These are phyloP conservation scores for Spatulosminthurus flaviceps DNA, from an alignment of 2,888 invertebrate genomes.

Conservation along the genomic window DNA sequence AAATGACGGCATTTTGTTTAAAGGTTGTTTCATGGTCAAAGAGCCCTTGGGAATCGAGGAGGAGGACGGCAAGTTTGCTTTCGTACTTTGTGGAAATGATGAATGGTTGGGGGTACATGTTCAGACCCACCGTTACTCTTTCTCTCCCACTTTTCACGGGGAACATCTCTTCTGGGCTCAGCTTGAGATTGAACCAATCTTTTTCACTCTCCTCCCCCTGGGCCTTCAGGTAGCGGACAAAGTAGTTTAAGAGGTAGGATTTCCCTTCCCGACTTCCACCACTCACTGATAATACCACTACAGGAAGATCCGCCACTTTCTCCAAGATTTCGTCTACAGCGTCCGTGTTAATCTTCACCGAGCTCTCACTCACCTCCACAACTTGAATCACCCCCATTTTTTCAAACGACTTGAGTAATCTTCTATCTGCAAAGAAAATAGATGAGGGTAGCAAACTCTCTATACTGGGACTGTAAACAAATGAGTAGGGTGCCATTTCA, in stretches of 20 bases:
- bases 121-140: conserved; percentile 64
- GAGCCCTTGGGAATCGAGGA: conserved; percentile 47
- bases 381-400: neutral
- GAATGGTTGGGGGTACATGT: conserved; percentile 66
- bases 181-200: neutral
- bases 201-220: neutral
- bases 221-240: conserved; percentile 13
- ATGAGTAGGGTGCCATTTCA: too few relatives aligned
- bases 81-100: conserved; percentile 63
- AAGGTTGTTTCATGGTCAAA: conserved; percentile 36
- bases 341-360: neutral
- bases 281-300: conserved; percentile 35
- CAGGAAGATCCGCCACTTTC: conserved; percentile 33
- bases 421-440: too few relatives aligned
- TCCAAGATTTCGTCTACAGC: conserved; percentile 6
- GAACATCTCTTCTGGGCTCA: conserved; percentile 52
- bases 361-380: neutral
- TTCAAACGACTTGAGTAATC: too few relatives aligned
- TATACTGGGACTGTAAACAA: too few relatives aligned
- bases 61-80: conserved; percentile 60
- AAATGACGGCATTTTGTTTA: conserved; percentile 32
- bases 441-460: too few relatives aligned
- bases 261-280: conserved; percentile 36
- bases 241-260: conserved; percentile 39
- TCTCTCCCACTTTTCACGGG: conserved; percentile 65